Base-by-base conservation (phyloP, 2,797 vertebrate genomes). In the Alcedo quadribrachys region DNA sequence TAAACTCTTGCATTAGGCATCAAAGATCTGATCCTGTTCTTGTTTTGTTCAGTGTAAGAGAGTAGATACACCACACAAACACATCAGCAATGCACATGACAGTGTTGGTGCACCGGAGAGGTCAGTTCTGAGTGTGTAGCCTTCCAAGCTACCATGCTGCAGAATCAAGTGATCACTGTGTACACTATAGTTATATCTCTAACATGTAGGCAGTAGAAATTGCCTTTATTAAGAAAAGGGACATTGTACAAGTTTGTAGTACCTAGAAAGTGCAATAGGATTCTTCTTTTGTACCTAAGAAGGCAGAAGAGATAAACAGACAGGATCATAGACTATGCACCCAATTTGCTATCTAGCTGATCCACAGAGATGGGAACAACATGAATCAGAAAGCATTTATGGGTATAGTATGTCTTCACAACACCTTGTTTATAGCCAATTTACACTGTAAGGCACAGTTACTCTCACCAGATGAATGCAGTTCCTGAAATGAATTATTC, bases 401-500 rank as follows among this genome's bases (percentile, higher is more conserved):
- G 18, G 55, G 28, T n/a, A 77, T 62, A 71, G 40, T 27, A 40
- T 0, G 2, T 43, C 81, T 87, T 90, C 91, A 19, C 71, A 83
- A 83, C 40, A 85, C 11, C n/a, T 58, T 68, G 27, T 76, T 51
- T 30, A 28, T 42, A 86, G 90, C 80, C 91, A 82, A 57, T 55
- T 73, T 63, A 54, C n/a, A 28, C 28, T 66, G 67, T 18, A 81
- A 16, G 25, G 35, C 46, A 86, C 25, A n/a, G 14, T 42, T 55
- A 30, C 17, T 65, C 11, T 66, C 7, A 3, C 16, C 18, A 30
- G 60, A n/a, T 57, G 16, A 91, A 80, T 35, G 25, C 35, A 50
- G 15, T 19, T 92, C 15, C 62, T 54, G 37, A 79, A 81, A 87
- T 15, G 12, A 92, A 15, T 14, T 2, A 21, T 66, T 25, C 54